Base-by-base conservation (phyloP, 2,113 vertebrate species). In the Bolborhynchus lineola region DNA sequence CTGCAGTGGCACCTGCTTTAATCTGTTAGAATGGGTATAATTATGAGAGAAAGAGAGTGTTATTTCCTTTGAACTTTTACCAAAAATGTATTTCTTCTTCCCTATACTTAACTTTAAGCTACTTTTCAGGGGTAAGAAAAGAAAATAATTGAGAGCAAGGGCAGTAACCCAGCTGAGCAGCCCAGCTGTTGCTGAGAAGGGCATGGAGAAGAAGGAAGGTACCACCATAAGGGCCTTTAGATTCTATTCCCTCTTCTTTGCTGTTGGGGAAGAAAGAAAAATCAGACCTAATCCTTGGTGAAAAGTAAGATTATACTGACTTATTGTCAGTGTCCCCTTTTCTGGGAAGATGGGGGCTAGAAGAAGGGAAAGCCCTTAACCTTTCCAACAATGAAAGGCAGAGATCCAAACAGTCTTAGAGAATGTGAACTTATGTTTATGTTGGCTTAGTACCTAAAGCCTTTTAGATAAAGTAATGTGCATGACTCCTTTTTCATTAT, bases 51-150 rank as follows among this genome's bases (percentile, higher is more conserved):
- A 55, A 29, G 33, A 4, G 41, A 55, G 47, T 72, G 64, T 64
- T 70, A 75, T 68, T 92, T 83, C 42, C 42, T 96, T 93, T 88
- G 77, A 64, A 47, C 90, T 91, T 77, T 88, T 88, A 87, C 52
- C 24, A 35, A 26, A 17, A 29, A 53, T 46, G 44, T 6, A 16
- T 88, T 86, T 94, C 57, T 67, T 83, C 55, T 64, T 65, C 44
- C 65, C 44, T 84, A 15, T 87, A 57, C 15, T 93, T 83, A 83
- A 65, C 29, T 83, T 86, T 60, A 69, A 82, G 47, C 50, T 75
- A 83, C 52, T 85, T 83, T 94, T 75, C n/a, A 59, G 17, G 31
- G 44, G 15, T 91, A 14, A 89, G 52, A 76, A 84, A 62, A n/a
- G 44, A 87, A 90, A 93, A 68, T 13, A 88, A 42, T 35, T 69